Base-by-base conservation (phyloP, 2,113 vertebrate genomes). In the Rhynchomys soricoides region DNA sequence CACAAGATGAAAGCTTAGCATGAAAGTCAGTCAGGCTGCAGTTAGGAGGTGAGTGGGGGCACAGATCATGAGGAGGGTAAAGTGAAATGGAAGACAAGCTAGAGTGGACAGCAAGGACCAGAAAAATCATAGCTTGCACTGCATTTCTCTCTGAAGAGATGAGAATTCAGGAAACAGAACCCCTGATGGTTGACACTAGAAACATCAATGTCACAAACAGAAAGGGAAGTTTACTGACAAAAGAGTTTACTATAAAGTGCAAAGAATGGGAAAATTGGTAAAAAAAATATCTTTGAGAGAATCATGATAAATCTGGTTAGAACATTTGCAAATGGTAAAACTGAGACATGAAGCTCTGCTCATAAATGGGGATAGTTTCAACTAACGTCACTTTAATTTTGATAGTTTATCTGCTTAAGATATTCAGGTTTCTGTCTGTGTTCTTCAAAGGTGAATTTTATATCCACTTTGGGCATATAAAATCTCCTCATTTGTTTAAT, bases 401-500 rank as follows among this genome's bases (percentile, higher is more conserved):
- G 73, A 59, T 71, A 74, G 24, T 89, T 88, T 81, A 90, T 95
- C 45, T 82, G 50, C 97, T 95, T 88, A 96, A 78, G 97, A 81
- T 92, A 93, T 87, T 71, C 45, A 17, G 68, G 66, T 62, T 97
- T 98, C 83, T 89, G 26, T 75, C 94, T 95, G 87, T 97, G 34
- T 79, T 97, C 48, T 93, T 86, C 95, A 97, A 96, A 98, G 86
- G 57, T 97, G 96, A 95, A 93, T 98, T 98, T 98, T 98, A 89
- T 96, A 92, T 87, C 40, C 94, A 34, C 57, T 45, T 87, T 55
- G 5, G 0, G 73, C 82, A 85, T 96, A 66, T 93, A 96, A 98
- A 98, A 83, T 94, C 92, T 87, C 85, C 95, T 98, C 93, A 98
- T 98, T 98, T 98, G 92, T 98, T 98, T 98, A 98, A 98, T 98